Percentiles rank a stretch among this genome's conserved stretches.
These are phyloP conservation scores for Menura novaehollandiae DNA, from an alignment of 2,113 vertebrate genomes.

Conservation along the genomic window DNA sequence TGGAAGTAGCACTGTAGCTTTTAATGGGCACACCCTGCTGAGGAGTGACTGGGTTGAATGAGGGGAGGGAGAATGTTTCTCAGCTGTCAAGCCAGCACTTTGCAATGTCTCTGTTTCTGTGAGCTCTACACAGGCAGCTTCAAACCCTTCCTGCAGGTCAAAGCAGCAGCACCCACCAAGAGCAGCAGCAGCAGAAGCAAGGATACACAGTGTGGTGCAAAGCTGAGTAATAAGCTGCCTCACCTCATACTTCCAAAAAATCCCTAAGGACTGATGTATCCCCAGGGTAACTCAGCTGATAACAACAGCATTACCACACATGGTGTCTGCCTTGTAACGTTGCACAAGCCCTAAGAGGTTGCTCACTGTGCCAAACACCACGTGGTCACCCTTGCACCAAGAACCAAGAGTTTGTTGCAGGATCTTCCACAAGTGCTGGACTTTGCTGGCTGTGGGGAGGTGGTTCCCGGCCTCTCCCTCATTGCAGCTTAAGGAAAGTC, in stretches of 20 bases:
- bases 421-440: neutral
- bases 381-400: fast-evolving
- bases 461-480: neutral
- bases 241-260: neutral
- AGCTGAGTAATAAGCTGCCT: neutral
- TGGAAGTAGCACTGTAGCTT: neutral
- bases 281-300: neutral
- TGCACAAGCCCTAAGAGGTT: neutral
- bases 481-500: neutral
- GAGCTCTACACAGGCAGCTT: neutral
- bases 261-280: neutral
- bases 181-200: neutral
- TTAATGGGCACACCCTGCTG: neutral
- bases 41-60: neutral
- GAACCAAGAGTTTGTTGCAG: neutral
- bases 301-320: neutral
- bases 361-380: neutral
- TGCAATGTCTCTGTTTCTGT: neutral
- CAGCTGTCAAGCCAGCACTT: neutral
- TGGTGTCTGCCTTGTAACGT: neutral
- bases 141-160: neutral
- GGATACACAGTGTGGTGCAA: neutral
- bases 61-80: neutral
- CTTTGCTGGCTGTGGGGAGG: neutral
- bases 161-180: neutral